A percentile compares a stretch with the other conserved stretches of the same genome.
Conservation (phyloP, 2,113 vertebrate species). For the Eleginops maclovinus region DNA sequence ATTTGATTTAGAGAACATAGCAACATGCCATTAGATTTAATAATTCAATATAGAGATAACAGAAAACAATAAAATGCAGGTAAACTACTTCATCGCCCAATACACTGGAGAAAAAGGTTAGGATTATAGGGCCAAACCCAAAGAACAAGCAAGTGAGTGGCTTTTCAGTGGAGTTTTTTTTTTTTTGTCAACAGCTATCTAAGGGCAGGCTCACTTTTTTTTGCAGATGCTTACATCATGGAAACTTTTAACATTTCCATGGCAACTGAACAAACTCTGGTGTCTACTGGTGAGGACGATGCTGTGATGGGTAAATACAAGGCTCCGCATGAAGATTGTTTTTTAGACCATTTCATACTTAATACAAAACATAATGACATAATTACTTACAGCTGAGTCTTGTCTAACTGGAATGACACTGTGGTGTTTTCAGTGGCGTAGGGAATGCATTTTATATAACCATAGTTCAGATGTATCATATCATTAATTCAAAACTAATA, state of each 20-base stretch:
- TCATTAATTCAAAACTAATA: background rate
- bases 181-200: background rate
- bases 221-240: constrained; percentile 12
- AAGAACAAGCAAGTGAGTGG: background rate
- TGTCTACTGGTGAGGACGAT: background rate
- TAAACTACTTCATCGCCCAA: background rate
- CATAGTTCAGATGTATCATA: background rate
- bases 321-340: background rate
- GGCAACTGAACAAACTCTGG: constrained; percentile 16
- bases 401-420: background rate
- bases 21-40: background rate
- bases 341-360: background rate
- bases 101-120: background rate
- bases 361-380: background rate
- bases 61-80: background rate
- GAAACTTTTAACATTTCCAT: constrained; percentile 17
- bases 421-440: background rate
- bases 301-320: background rate
- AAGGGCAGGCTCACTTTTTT: background rate
- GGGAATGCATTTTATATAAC: background rate
- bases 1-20: background rate
- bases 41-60: background rate
- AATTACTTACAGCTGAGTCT: background rate
- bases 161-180: background rate
- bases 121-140: background rate